Evolutionary conservation across 1,140 invertebrate genomes (phyloP).

Genomic region (Akabosia matsudoensis): DNA sequence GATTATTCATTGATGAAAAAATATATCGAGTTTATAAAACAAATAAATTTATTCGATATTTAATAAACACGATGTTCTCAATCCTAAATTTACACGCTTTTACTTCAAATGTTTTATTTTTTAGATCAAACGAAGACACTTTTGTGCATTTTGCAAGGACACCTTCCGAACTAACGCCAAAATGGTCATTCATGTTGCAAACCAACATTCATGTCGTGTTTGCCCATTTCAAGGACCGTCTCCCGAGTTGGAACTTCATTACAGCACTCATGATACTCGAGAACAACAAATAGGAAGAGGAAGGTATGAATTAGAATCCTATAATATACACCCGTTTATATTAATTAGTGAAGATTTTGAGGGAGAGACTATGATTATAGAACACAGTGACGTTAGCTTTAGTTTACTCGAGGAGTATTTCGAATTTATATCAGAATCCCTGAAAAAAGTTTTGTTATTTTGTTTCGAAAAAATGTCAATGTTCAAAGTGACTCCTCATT

Average conservation of each 20-base stretch:
- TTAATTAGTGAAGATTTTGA: not conserved
- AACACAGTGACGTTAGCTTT: too few relatives aligned
- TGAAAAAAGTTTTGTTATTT: not conserved
- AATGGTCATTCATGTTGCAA: not conserved
- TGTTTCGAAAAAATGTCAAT: not conserved
- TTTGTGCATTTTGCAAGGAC: not conserved
- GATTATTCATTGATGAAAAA: too few relatives aligned
- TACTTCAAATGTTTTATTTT: too few relatives aligned
- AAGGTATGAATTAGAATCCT: not conserved
- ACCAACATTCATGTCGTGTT: not conserved
- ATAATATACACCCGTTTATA: not conserved
- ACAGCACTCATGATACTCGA: not conserved
- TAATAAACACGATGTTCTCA: not conserved
- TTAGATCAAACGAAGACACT: not conserved
- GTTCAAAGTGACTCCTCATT: not conserved
- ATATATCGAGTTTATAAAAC: too few relatives aligned
- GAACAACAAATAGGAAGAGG: not conserved
- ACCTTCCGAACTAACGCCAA: not conserved
- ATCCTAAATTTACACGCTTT: not conserved
- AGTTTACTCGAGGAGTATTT: not conserved
- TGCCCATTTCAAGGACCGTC: not conserved
- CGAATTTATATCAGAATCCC: not conserved
- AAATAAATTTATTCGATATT: too few relatives aligned
- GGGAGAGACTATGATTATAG: not conserved
- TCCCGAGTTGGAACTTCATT: not conserved